Percentiles rank a stretch among this genome's conserved stretches.
Conservation (phyloP, 30 jellyfish, hydroid and myxozoan genomes). For the Sanderia malayensis region DNA sequence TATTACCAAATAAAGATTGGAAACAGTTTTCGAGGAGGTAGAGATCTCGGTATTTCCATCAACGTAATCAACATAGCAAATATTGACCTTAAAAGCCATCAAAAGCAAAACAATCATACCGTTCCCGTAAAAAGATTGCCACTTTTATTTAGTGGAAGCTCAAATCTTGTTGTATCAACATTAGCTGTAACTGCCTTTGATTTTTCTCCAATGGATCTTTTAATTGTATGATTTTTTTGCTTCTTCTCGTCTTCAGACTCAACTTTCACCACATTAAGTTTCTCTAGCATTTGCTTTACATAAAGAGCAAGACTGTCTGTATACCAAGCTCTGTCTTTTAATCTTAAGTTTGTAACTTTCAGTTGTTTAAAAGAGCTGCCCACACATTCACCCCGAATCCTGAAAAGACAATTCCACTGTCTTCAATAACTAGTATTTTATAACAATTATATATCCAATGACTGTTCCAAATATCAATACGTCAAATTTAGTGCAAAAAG, state of each 20-base stretch:
- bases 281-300: slow-evolving; percentile 13
- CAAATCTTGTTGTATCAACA: slow-evolving; percentile 11
- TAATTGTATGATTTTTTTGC: background rate
- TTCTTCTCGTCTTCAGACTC: background rate
- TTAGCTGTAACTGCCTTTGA: background rate
- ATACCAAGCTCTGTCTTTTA: slow-evolving; percentile 53
- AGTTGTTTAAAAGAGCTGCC: slow-evolving; percentile 39
- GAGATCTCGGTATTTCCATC: too few relatives aligned
- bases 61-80: too few relatives aligned
- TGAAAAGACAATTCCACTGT: too few relatives aligned
- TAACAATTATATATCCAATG: too few relatives aligned
- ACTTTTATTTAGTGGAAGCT: slow-evolving; percentile 34
- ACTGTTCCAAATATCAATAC: too few relatives aligned
- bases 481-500: too few relatives aligned
- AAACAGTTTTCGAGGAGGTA: too few relatives aligned
- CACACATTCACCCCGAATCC: slow-evolving; percentile 37
- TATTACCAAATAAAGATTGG: too few relatives aligned
- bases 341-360: slow-evolving; percentile 11
- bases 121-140: slow-evolving; percentile 45
- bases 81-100: too few relatives aligned
- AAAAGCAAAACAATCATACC: slow-evolving; percentile 25
- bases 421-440: too few relatives aligned
- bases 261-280: slow-evolving; percentile 11
- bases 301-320: slow-evolving; percentile 20
- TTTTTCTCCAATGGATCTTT: slow-evolving; percentile 1